A percentile compares a stretch with the other conserved stretches of the same genome.
These are phyloP conservation scores for Caenorhabditis parvicauda DNA, from an alignment of 2,888 invertebrate genomes.

Conservation along the genomic window DNA sequence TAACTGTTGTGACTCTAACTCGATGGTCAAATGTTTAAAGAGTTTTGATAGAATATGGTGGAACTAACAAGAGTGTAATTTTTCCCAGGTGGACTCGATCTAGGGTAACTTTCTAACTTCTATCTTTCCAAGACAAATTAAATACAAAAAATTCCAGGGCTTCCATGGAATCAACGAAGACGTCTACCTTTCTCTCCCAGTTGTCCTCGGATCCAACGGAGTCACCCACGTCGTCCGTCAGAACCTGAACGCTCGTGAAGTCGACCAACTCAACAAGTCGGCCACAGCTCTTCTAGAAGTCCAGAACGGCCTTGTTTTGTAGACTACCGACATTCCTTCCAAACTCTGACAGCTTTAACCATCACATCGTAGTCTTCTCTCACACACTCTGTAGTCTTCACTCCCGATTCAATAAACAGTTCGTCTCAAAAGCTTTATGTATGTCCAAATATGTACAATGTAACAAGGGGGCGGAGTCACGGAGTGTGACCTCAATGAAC, in stretches of 20 bases:
- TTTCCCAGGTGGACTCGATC: neutral
- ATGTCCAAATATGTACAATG: too few relatives aligned
- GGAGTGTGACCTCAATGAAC: too few relatives aligned
- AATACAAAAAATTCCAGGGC: constrained; percentile 73
- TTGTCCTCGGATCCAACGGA: constrained; percentile 58
- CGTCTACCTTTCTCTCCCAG: constrained; percentile 81
- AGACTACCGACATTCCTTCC: too few relatives aligned
- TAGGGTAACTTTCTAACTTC: neutral
- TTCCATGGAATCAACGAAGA: constrained; percentile 78
- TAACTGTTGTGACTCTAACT: neutral
- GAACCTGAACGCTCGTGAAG: constrained; percentile 46
- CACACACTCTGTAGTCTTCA: too few relatives aligned
- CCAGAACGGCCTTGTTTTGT: constrained; percentile 43
- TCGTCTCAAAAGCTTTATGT: too few relatives aligned
- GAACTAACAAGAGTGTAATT: neutral
- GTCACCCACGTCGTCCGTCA: constrained; percentile 56
- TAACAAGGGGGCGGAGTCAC: too few relatives aligned
- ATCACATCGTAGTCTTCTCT: too few relatives aligned
- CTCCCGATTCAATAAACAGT: too few relatives aligned
- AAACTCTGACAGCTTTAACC: too few relatives aligned
- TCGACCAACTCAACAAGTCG: constrained; percentile 52
- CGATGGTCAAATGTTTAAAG: neutral
- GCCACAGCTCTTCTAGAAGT: constrained; percentile 51
- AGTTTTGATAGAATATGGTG: neutral
- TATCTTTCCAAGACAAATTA: neutral